Base-by-base conservation (phyloP, 2,797 vertebrate species). In the Myotis pilosus region DNA sequence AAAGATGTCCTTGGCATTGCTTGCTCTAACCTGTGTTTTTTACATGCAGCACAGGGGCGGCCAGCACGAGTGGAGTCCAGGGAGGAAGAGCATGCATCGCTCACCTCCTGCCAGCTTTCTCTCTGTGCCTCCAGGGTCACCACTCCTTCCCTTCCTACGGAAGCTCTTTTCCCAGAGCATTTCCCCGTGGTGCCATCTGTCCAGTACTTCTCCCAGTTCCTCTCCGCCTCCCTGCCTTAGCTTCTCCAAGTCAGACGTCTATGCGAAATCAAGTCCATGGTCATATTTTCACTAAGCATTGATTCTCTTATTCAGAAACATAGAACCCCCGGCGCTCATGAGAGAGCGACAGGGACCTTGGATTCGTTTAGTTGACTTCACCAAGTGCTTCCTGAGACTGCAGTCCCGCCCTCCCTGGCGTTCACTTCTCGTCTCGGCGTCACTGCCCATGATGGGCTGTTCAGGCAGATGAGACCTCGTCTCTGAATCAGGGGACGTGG, bases 241-340 rank as follows among this genome's bases (percentile, higher is more conserved):
- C 49, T 82, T 85, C 88, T 62, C 55, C 68, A 86, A 72, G 82
- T 84, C 55, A 66, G 20, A 89, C 5, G 0, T 55, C 51, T 38
- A 3, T 83, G 41, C 44, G 86, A 72, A 89, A 80, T 4, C 86
- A 25, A 76, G 30, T 64, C 33, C 55, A 49, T 25, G 30, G 8
- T 84, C 30, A 33, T 64, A 47, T 90, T 89, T 95, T 86, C 60
- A 57, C 33, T 90, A 53, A 41, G 49, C 71, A 83, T 85, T 76
- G 71, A 76, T 85, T 87, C 55, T 69, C 60, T 84, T 92, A 72
- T 84, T 91, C 60, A 81, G 83, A 94, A 95, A 79, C 82, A 20
- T 33, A 69, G 36, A 81, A 23, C 53, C n/a, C 47, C 62, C 16
- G 89, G 33, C n/a, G 33, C 66, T 64, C 71, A n/a, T 91, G 83